A percentile compares a stretch with the other conserved stretches of the same genome.
Evolutionary conservation across 2,113 vertebrate species (phyloP).

Genomic region (Apaloderma vittatum): DNA sequence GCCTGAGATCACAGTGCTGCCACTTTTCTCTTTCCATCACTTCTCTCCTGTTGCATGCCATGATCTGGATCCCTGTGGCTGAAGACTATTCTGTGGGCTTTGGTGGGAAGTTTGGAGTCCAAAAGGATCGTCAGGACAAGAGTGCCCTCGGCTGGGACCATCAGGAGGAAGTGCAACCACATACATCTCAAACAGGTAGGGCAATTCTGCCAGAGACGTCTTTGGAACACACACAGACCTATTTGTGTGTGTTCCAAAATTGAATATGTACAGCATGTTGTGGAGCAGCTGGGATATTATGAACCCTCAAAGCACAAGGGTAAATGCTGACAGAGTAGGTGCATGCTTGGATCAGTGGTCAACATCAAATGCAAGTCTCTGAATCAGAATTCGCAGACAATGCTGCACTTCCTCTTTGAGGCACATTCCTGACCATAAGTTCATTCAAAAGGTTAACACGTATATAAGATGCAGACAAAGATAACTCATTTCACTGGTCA

Average conservation of each 20-base stretch:
- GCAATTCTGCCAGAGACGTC: neutral
- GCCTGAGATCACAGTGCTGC: neutral
- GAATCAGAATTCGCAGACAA: neutral
- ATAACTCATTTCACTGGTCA: neutral
- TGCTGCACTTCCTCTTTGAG: neutral
- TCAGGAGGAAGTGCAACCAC: slow-evolving; percentile 68
- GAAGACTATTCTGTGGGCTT: slow-evolving; percentile 74
- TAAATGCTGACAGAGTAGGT: neutral
- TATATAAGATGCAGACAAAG: neutral
- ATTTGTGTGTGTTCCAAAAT: no score
- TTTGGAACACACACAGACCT: neutral
- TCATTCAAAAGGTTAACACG: neutral
- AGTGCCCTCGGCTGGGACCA: slow-evolving; percentile 77
- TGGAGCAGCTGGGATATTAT: neutral
- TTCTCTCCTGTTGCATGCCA: neutral
- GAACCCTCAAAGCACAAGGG: neutral
- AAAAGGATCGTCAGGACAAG: slow-evolving; percentile 88
- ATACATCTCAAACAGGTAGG: slow-evolving; percentile 76
- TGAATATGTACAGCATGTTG: rapidly evolving
- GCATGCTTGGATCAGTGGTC: neutral
- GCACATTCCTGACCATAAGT: neutral
- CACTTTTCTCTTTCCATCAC: neutral
- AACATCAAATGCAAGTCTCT: neutral
- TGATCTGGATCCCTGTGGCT: neutral
- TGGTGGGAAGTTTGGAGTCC: slow-evolving; percentile 84